Evolutionary conservation across 2,888 invertebrate species (phyloP).

Genomic region (Diarsia mendica): DNA sequence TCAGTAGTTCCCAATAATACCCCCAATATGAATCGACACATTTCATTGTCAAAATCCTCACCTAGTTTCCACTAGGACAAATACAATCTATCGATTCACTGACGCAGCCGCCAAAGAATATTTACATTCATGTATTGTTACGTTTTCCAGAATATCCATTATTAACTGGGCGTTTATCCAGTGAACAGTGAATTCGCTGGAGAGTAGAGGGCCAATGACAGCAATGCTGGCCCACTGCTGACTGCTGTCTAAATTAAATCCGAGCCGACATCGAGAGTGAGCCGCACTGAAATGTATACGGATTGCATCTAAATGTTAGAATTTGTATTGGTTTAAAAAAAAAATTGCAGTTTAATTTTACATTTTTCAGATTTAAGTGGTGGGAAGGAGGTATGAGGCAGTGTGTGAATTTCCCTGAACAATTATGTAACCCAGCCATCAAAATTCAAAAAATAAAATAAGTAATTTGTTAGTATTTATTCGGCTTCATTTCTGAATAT

Average conservation of each 20-base stretch:
- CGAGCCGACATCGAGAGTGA: constrained; percentile 36
- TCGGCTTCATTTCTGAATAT: not conserved
- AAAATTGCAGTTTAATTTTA: not conserved
- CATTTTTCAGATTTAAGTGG: not conserved
- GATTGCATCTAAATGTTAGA: constrained; percentile 36
- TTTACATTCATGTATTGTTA: constrained; percentile 8
- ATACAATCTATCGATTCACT: not conserved
- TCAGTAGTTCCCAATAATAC: not conserved
- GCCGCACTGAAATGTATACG: constrained; percentile 37
- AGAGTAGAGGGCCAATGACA: constrained; percentile 48
- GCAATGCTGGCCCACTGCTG: constrained; percentile 30
- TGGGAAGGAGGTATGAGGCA: not conserved
- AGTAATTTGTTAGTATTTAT: not conserved
- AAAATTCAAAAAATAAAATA: not conserved
- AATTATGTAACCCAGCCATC: not conserved
- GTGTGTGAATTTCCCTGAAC: not conserved
- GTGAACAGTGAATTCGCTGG: constrained; percentile 41
- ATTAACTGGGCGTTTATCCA: constrained; percentile 20
- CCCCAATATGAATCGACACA: not conserved
- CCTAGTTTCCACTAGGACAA: not conserved
- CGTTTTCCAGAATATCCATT: constrained; percentile 31
- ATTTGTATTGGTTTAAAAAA: constrained; percentile 7
- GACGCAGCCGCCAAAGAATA: not conserved
- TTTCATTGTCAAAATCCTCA: not conserved
- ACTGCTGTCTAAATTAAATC: constrained; percentile 57